Conservation (phyloP, 2,888 invertebrate species). For the Zhengitettix transpicula region DNA sequence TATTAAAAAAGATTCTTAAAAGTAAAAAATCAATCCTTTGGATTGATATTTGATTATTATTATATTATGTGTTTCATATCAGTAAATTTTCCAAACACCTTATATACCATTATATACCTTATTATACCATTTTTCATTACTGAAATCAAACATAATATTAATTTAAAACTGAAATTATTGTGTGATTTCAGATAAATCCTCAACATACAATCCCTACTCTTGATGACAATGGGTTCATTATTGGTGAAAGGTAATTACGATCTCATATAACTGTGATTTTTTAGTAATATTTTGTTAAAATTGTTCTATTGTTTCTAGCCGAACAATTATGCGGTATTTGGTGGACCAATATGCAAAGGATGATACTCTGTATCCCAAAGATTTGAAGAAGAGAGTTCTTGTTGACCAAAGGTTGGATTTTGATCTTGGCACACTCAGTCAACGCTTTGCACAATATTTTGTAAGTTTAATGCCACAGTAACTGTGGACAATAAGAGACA, state of each 20-base stretch:
- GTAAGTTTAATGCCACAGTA: too few relatives aligned
- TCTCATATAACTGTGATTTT: not conserved
- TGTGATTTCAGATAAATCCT: slow-evolving; percentile 36
- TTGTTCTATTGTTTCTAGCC: slow-evolving; percentile 16
- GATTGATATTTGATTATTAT: too few relatives aligned
- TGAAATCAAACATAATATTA: too few relatives aligned
- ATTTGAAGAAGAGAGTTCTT: slow-evolving; percentile 34
- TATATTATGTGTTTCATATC: too few relatives aligned
- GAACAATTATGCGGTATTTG: slow-evolving; percentile 45
- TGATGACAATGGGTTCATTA: slow-evolving; percentile 48
- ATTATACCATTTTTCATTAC: too few relatives aligned
- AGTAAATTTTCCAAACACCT: too few relatives aligned
- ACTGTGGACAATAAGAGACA: too few relatives aligned
- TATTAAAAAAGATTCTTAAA: too few relatives aligned
- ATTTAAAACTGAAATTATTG: too few relatives aligned
- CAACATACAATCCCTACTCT: slow-evolving; percentile 56
- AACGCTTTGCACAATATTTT: slow-evolving; percentile 41
- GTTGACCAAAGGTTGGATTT: slow-evolving; percentile 45
- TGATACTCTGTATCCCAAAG: slow-evolving; percentile 41
- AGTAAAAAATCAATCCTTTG: too few relatives aligned
- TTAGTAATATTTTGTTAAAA: not conserved
- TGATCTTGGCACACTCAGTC: slow-evolving; percentile 41
- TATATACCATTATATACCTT: too few relatives aligned
- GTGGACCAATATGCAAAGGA: slow-evolving; percentile 41
- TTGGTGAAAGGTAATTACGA: slow-evolving; percentile 44